Evolutionary conservation across 2,113 vertebrate genomes (phyloP).

Genomic region (Pollimyrus isidori): DNA sequence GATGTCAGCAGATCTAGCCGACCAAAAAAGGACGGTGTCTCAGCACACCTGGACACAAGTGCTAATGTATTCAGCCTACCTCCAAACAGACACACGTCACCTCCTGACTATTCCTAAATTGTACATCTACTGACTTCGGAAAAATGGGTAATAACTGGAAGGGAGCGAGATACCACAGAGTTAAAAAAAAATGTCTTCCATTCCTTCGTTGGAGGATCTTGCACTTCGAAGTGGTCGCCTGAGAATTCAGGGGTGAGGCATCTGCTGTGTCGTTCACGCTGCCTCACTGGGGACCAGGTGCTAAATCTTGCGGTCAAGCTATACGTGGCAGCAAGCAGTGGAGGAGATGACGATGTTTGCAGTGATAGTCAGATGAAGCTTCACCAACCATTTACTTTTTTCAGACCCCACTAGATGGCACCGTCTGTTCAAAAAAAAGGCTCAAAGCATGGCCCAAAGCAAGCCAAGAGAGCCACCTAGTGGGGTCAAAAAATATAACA

Average conservation of each 20-base stretch:
- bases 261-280: not conserved
- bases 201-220: slow-evolving; percentile 28
- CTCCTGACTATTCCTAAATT: slow-evolving; percentile 32
- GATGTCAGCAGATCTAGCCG: slow-evolving; percentile 9
- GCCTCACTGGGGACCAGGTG: slow-evolving; percentile 3
- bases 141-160: slow-evolving; percentile 26
- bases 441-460: not conserved
- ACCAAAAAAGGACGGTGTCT: slow-evolving; percentile 27
- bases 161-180: slow-evolving; percentile 20
- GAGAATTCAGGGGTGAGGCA: slow-evolving; percentile 23
- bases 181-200: slow-evolving; percentile 44
- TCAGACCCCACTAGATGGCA: not conserved
- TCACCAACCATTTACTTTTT: not conserved
- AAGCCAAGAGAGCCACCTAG: not conserved
- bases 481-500: not conserved
- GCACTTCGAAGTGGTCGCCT: slow-evolving; percentile 34
- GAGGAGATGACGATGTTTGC: not conserved
- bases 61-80: slow-evolving; percentile 49
- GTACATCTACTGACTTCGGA: slow-evolving; percentile 18
- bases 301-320: slow-evolving; percentile 24
- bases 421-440: not conserved
- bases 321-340: not conserved
- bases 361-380: not conserved
- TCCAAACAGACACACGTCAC: slow-evolving; percentile 44
- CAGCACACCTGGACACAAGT: slow-evolving; percentile 28